These are phyloP conservation scores for Mamestra configurata DNA, from an alignment of 1,140 invertebrate genomes.

Conservation along the genomic window DNA sequence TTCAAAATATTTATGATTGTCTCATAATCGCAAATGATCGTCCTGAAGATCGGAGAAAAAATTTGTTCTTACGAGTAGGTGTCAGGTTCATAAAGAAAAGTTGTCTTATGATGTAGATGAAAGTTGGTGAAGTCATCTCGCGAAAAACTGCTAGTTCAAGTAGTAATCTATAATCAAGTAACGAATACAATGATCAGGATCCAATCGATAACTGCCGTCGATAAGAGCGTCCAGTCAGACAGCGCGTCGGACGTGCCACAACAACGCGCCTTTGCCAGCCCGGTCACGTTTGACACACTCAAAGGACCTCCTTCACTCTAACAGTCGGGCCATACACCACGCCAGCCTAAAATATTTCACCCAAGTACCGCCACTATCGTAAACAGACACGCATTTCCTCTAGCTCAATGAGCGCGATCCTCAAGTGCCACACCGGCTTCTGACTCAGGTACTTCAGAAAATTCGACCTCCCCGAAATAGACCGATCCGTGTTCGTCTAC, in stretches of 20 bases:
- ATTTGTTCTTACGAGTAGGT: neutral
- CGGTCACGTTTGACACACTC: slow-evolving; percentile 76
- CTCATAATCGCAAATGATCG: slow-evolving; percentile 3
- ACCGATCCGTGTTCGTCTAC: slow-evolving; percentile 74
- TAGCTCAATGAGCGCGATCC: slow-evolving; percentile 74
- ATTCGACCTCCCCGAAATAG: slow-evolving; percentile 83
- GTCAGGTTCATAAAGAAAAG: neutral
- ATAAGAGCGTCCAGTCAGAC: slow-evolving; percentile 67
- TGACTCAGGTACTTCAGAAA: slow-evolving; percentile 82
- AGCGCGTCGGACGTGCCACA: slow-evolving; percentile 68
- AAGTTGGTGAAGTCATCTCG: too few relatives aligned
- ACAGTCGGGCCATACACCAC: slow-evolving; percentile 53
- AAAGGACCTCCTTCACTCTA: slow-evolving; percentile 64
- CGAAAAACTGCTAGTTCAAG: too few relatives aligned
- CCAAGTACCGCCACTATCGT: slow-evolving; percentile 62
- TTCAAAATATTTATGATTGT: slow-evolving; percentile 22
- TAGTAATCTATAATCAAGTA: too few relatives aligned
- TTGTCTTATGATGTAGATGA: neutral
- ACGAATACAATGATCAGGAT: slow-evolving; percentile 6
- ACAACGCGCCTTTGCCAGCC: slow-evolving; percentile 64
- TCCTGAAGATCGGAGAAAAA: neutral
- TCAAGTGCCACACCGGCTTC: slow-evolving; percentile 73
- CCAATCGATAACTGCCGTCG: slow-evolving; percentile 58
- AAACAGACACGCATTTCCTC: slow-evolving; percentile 75
- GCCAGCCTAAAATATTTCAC: slow-evolving; percentile 64